Conservation (phyloP, 1,140 invertebrate species). For the Harlomillsia oculata region DNA sequence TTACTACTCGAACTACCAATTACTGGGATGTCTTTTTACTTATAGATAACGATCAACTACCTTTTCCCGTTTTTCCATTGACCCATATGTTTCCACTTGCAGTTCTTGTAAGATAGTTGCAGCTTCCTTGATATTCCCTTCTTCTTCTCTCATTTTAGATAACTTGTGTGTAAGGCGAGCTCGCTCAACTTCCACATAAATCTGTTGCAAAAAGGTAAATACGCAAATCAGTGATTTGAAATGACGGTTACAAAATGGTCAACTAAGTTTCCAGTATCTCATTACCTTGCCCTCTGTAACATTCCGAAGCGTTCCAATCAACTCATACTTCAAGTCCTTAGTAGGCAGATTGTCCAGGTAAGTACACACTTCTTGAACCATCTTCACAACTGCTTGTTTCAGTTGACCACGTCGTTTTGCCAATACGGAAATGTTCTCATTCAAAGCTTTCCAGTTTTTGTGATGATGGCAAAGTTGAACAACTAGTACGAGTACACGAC, state of each 20-base stretch:
- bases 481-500: constrained; percentile 83
- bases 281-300: constrained; percentile 92
- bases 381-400: constrained; percentile 95
- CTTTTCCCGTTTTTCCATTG: constrained; percentile 97
- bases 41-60: too few relatives aligned
- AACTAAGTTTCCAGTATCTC: neutral
- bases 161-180: constrained; percentile 89
- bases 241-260: neutral
- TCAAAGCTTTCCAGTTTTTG: constrained; percentile 83
- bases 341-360: constrained; percentile 90
- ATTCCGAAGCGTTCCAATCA: constrained; percentile 89
- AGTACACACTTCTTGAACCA: constrained; percentile 94
- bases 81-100: constrained; percentile 98
- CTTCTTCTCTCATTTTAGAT: constrained; percentile 85
- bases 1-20: too few relatives aligned
- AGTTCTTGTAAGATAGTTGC: constrained; percentile 90
- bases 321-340: constrained; percentile 80
- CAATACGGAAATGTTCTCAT: constrained; percentile 85
- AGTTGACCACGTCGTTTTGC: constrained; percentile 92
- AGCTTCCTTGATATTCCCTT: constrained; percentile 81
- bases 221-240: neutral
- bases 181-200: constrained; percentile 98
- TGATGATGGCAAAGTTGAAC: constrained; percentile 90
- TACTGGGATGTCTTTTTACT: too few relatives aligned
- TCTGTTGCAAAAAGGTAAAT: constrained; percentile 46